Conservation (phyloP, 2,888 invertebrate species). For the Drosophila demipolita region DNA sequence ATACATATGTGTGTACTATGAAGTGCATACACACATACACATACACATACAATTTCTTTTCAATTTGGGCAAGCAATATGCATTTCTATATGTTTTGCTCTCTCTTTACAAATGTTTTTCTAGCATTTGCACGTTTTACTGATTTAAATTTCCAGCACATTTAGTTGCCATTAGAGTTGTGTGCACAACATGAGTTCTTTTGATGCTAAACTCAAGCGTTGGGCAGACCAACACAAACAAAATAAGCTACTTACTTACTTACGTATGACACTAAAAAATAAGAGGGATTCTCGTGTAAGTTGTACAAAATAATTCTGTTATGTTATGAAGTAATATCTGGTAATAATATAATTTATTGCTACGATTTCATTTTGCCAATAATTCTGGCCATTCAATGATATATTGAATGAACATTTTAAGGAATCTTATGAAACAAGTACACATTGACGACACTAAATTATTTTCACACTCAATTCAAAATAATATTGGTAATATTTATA, state of each 20-base stretch:
- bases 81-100: slow-evolving; percentile 3
- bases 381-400: neutral
- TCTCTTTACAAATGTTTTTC: slow-evolving; percentile 21
- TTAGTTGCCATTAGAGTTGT: slow-evolving; percentile 6
- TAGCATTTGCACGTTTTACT: slow-evolving; percentile 22
- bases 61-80: slow-evolving; percentile 13
- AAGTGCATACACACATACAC: neutral
- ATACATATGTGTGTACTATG: neutral
- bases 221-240: neutral
- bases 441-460: neutral
- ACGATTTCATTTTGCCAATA: neutral
- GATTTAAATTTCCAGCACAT: slow-evolving; percentile 18
- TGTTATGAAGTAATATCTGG: no score
- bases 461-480: neutral
- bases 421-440: neutral
- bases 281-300: no score
- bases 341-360: neutral
- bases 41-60: slow-evolving; percentile 8
- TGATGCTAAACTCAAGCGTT: neutral
- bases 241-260: neutral
- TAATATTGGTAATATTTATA: neutral
- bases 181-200: neutral
- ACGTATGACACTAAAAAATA: neutral
- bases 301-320: neutral
- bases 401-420: neutral